phyloP scores from a whole-genome alignment of 2,888 invertebrate species.

The Brachyptera putata region DNA sequence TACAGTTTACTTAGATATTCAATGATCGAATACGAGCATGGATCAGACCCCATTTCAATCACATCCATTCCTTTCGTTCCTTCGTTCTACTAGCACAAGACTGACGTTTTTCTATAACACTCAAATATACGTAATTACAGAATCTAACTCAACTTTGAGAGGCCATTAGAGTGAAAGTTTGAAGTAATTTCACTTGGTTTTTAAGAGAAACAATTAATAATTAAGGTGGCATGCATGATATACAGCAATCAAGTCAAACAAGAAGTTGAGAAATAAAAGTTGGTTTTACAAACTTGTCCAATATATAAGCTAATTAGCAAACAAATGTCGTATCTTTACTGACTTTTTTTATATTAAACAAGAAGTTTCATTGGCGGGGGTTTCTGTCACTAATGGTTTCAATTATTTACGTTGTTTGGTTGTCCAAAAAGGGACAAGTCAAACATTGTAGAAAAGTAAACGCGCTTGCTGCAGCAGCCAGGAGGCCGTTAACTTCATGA shows the following conservation, averaged over 20 bases:
- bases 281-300: constrained; percentile 1
- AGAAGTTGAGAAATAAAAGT: constrained; percentile 13
- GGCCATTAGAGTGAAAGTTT: constrained; percentile 14
- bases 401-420: constrained; percentile 3
- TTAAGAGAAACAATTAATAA: constrained; percentile 20
- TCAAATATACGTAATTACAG: constrained; percentile 19
- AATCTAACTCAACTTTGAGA: constrained; percentile 3
- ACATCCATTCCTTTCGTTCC: no score
- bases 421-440: constrained; percentile 9
- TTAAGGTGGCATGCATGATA: constrained; percentile 17
- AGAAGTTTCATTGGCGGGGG: not conserved
- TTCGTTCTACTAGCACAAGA: no score
- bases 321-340: constrained; percentile 16
- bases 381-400: not conserved
- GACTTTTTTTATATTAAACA: not conserved
- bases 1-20: no score
- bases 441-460: not conserved
- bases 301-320: constrained; percentile 16
- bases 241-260: constrained; percentile 7
- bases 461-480: not conserved
- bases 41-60: not conserved
- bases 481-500: no score
- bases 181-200: constrained; percentile 4
- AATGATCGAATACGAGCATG: not conserved
- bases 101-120: not conserved